These are phyloP conservation scores for Bubo bubo DNA, from an alignment of 2,113 vertebrate species.

Conservation along the genomic window DNA sequence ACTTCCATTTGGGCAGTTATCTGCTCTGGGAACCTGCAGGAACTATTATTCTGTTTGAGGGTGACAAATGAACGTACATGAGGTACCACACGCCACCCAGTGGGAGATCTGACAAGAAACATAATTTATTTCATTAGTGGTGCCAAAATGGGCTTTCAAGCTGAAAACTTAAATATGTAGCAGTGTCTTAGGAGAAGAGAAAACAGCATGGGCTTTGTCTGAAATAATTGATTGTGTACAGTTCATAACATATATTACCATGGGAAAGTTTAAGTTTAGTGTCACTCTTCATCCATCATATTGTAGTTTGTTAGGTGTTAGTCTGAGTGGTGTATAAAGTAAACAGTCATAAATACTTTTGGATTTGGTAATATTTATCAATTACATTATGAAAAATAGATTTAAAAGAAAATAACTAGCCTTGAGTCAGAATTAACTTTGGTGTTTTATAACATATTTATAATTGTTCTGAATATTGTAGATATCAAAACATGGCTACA, in stretches of 20 bases:
- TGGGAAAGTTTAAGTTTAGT: constrained; percentile 63
- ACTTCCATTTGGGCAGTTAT: constrained; percentile 64
- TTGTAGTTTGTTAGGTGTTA: constrained; percentile 59
- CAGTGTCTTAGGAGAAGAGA: not conserved
- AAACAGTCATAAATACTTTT: constrained; percentile 29
- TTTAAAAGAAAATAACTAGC: not conserved
- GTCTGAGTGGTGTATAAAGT: constrained; percentile 44
- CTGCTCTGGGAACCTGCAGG: constrained; percentile 53
- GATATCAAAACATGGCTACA: not conserved
- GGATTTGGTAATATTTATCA: constrained; percentile 24
- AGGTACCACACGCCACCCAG: constrained; percentile 63
- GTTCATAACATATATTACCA: constrained; percentile 62
- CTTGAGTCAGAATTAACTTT: not conserved
- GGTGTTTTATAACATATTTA: not conserved
- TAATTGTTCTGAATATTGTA: not conserved
- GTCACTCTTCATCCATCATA: constrained; percentile 63
- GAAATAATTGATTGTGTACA: constrained; percentile 62
- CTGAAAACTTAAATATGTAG: constrained; percentile 46
- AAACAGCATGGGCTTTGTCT: constrained; percentile 48
- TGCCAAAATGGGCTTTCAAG: constrained; percentile 61
- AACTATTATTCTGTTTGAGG: constrained; percentile 62
- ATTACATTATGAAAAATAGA: not conserved
- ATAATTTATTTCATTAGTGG: constrained; percentile 71
- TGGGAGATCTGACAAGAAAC: constrained; percentile 70
- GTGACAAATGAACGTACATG: constrained; percentile 65